phyloP scores from a whole-genome alignment of 2,113 vertebrate species.

The Chloropsis cyanopogon region DNA sequence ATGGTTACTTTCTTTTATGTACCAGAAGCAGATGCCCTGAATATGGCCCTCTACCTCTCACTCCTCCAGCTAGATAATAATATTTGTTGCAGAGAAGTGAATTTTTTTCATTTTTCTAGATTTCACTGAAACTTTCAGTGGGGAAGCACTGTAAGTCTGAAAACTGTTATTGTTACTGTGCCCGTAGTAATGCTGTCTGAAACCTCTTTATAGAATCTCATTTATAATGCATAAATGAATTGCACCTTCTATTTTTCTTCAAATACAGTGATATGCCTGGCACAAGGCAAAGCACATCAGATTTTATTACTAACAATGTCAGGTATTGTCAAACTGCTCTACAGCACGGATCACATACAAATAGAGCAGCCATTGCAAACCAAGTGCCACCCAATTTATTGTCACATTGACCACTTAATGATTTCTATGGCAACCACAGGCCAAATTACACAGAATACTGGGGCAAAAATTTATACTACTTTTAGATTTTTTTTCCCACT shows the following conservation, averaged over 20 bases:
- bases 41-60: neutral
- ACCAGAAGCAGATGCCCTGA: neutral
- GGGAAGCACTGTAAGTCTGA: neutral
- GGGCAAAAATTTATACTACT: neutral
- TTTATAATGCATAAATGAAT: neutral
- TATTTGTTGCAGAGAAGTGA: neutral
- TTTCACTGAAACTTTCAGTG: neutral
- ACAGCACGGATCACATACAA: neutral
- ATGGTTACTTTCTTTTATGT: neutral
- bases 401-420: neutral
- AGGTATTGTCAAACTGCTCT: neutral
- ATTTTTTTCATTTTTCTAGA: neutral
- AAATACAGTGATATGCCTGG: neutral
- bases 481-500: neutral
- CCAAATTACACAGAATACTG: neutral
- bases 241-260: neutral
- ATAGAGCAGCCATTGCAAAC: neutral
- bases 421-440: conserved; percentile 28
- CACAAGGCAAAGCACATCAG: neutral
- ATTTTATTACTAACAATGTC: neutral
- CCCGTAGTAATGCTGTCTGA: neutral
- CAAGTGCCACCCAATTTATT: neutral
- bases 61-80: neutral
- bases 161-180: neutral
- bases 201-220: neutral